Conservation (phyloP, 2,888 invertebrate genomes). For the Ophraella communa region DNA sequence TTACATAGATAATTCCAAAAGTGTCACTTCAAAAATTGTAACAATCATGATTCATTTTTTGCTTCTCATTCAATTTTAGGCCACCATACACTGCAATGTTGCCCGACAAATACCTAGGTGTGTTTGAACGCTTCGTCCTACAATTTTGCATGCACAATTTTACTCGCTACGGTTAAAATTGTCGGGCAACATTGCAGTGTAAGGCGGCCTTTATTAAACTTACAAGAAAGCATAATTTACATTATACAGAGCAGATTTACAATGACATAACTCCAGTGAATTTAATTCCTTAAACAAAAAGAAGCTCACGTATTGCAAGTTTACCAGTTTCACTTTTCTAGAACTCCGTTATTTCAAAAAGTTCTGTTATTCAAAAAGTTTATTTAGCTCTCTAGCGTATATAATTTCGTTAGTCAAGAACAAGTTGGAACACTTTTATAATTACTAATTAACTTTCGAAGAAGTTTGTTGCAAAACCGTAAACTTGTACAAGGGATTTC, state of each 20-base stretch:
- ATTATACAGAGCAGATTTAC: neutral
- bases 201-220: too few species aligned
- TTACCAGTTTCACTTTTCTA: neutral
- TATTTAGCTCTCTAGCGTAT: conserved; percentile 1
- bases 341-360: conserved; percentile 10
- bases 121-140: too few species aligned
- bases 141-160: too few species aligned
- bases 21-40: too few species aligned
- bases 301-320: neutral
- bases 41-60: too few species aligned
- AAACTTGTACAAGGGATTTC: conserved; percentile 8
- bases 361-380: conserved; percentile 10
- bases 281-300: neutral
- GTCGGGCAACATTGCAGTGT: too few species aligned
- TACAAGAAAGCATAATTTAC: neutral
- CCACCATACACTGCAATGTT: too few species aligned
- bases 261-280: neutral
- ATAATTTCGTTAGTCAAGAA: conserved; percentile 13
- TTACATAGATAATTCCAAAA: too few species aligned
- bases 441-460: conserved; percentile 19
- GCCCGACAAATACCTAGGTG: too few species aligned
- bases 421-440: conserved; percentile 5
- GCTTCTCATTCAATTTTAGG: too few species aligned
- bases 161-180: too few species aligned
- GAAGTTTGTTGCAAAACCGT: conserved; percentile 18